phyloP scores from a whole-genome alignment of 2,797 vertebrate genomes.

The Parotocinclus haroldoi region DNA sequence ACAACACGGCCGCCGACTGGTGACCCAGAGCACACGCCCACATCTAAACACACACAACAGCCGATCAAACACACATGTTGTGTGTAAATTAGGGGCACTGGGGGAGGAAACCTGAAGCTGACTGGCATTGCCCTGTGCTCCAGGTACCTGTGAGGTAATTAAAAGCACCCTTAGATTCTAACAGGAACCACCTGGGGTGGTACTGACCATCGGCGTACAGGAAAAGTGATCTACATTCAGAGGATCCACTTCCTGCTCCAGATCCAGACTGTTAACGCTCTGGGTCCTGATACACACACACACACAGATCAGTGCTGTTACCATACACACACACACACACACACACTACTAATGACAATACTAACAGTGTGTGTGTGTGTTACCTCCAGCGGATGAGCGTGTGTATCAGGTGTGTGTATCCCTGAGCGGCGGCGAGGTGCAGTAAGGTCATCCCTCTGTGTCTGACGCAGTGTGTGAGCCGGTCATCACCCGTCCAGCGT shows the following conservation, averaged over 20 bases:
- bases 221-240: constrained; percentile 91
- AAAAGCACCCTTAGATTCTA: too few relatives aligned
- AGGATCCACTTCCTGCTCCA: constrained; percentile 86
- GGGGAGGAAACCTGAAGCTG: too few relatives aligned
- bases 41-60: constrained; percentile 72
- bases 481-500: constrained; percentile 66
- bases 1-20: constrained; percentile 76
- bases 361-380: constrained; percentile 25
- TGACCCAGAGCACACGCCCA: constrained; percentile 92
- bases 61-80: too few relatives aligned
- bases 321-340: too few relatives aligned
- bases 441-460: constrained; percentile 90
- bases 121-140: too few relatives aligned
- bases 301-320: too few relatives aligned
- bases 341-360: too few relatives aligned
- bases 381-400: constrained; percentile 68
- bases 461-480: constrained; percentile 73
- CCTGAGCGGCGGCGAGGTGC: constrained; percentile 87
- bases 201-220: constrained; percentile 83
- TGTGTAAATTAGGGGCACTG: too few relatives aligned
- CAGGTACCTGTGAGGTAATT: too few relatives aligned
- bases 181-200: background rate
- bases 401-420: constrained; percentile 85
- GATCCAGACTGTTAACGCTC: constrained; percentile 75
- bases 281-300: constrained; percentile 64